Conservation (phyloP, 2,888 invertebrate species). For the Pilophorus perplexus region DNA sequence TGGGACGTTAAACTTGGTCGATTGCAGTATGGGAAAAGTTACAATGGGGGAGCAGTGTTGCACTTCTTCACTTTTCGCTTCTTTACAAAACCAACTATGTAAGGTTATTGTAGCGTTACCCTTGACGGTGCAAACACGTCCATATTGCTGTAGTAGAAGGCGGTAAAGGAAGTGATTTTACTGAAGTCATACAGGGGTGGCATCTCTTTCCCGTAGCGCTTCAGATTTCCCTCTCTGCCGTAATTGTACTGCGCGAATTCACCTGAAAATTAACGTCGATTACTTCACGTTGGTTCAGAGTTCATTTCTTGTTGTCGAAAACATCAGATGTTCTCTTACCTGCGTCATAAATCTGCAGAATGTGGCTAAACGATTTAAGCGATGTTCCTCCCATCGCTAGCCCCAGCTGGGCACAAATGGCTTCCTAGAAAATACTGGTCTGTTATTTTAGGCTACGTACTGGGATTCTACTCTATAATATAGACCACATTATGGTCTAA, state of each 20-base stretch:
- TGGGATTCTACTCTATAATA: too few relatives aligned
- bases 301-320: not conserved
- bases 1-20: too few relatives aligned
- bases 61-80: too few relatives aligned
- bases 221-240: conserved; percentile 60
- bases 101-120: too few relatives aligned
- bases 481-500: too few relatives aligned
- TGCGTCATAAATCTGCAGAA: not conserved
- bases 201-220: conserved; percentile 58
- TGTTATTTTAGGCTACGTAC: too few relatives aligned
- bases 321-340: conserved; percentile 1
- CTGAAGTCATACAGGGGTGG: conserved; percentile 65
- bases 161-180: conserved; percentile 62
- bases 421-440: too few relatives aligned
- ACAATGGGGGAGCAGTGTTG: too few relatives aligned
- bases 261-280: conserved; percentile 46
- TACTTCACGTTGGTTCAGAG: not conserved
- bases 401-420: not conserved
- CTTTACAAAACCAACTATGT: too few relatives aligned
- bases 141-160: conserved; percentile 65
- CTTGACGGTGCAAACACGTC: conserved; percentile 68
- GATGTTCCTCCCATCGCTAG: conserved; percentile 14
- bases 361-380: not conserved
- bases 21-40: too few relatives aligned
- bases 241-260: conserved; percentile 70